Conservation (phyloP, 2,797 vertebrate genomes). For the Aplochiton taeniatus region DNA sequence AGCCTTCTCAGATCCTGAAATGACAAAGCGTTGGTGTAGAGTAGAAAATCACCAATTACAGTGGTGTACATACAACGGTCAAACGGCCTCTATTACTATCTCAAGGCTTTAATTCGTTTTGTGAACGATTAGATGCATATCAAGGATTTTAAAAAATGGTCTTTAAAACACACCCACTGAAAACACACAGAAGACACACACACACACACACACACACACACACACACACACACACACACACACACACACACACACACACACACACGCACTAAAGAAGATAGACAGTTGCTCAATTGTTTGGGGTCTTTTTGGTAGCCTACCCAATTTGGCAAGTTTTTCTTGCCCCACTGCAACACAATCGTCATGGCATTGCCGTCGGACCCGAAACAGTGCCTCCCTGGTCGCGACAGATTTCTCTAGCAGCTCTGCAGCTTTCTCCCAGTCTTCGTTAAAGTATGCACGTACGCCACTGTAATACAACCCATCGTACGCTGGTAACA, state of each 20-base stretch:
- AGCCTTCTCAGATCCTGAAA: slow-evolving; percentile 62
- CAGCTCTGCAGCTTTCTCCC: slow-evolving; percentile 83
- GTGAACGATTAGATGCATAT: too few relatives aligned
- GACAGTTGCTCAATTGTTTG: too few relatives aligned
- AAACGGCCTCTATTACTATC: too few relatives aligned
- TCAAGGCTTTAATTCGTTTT: too few relatives aligned
- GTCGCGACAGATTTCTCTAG: slow-evolving; percentile 84
- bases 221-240: slow-evolving; percentile 7
- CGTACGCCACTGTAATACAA: slow-evolving; percentile 88
- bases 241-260: slow-evolving; percentile 6
- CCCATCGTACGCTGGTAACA: slow-evolving; percentile 80
- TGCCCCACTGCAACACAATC: slow-evolving; percentile 64
- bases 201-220: background rate
- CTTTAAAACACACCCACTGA: too few relatives aligned
- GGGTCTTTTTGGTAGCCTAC: slow-evolving; percentile 35
- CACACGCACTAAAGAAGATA: background rate
- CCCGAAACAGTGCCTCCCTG: slow-evolving; percentile 68
- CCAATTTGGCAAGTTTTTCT: slow-evolving; percentile 52
- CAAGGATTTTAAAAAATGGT: too few relatives aligned
- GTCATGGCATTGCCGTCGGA: slow-evolving; percentile 77
- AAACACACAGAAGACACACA: background rate
- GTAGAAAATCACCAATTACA: too few relatives aligned
- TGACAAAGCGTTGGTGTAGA: background rate
- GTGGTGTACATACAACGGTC: too few relatives aligned
- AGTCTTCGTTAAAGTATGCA: slow-evolving; percentile 84